Base-by-base conservation (phyloP, 2,797 vertebrate species). In the Hydrophis major region DNA sequence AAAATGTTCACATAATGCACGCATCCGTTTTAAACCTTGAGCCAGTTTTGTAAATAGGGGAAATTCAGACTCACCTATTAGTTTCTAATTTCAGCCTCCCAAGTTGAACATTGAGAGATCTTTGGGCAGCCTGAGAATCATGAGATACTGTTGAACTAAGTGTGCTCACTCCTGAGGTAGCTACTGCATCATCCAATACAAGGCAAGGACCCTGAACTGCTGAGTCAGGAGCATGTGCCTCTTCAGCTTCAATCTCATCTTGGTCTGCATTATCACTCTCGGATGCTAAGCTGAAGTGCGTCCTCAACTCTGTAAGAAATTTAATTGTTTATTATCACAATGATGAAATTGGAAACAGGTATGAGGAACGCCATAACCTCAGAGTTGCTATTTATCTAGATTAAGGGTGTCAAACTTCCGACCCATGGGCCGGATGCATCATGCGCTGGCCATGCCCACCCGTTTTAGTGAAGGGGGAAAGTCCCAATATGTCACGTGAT, bases 91-190 rank as follows among this genome's bases (percentile, higher is more conserved):
- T 99, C 97, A 99, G 98, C 93, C 98, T 97, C 74, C 99, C 98
- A 63, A 99, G 98, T 97, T 99, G 98, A 97, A 99, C 97, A 94
- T 97, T 99, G 93, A 99, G 98, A 0, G 98, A 98, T 18, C 98
- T 98, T 95, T 99, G 98, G 42, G 97, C 98, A 20, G 96, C 98
- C 89, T 99, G 99, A 74, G 99, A 99, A 87, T 98, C 98, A 18
- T 99, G 99, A 1, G 99, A 99, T 6, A 99, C 98, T 0, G 98
- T 99, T 90, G 99, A 99, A 96, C 99, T 99, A 96, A 99, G 99
- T 0, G 99, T 99, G 98, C 99, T 99, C 93, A 99, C 98, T 37
- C 99, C 99, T 0, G 99, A 99, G 37, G 99, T 99, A 94, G 96
- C 99, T 96, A 99, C 98, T 0, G 98, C 98, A 96, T 99, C 99